Evolutionary conservation across 35 echinoderm and acorn worm species (phyloP).

Genomic region (Diadema setosum): DNA sequence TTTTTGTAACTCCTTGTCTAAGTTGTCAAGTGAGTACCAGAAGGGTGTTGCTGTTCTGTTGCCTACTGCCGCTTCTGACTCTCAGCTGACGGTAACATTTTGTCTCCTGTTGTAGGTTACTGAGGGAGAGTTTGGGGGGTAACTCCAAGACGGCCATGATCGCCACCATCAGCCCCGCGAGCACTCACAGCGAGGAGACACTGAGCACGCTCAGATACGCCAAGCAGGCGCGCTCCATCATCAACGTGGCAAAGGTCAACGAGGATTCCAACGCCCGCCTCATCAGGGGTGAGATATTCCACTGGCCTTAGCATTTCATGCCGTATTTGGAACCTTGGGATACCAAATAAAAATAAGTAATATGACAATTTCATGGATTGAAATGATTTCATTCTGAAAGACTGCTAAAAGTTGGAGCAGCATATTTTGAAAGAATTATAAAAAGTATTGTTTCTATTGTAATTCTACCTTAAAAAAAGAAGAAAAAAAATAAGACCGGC

Average conservation of each 20-base stretch:
- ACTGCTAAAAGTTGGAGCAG: too few species aligned
- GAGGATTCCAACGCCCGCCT: constrained; percentile 91
- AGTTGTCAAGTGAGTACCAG: neutral
- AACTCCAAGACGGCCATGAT: constrained; percentile 99
- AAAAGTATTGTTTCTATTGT: too few species aligned
- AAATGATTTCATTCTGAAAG: too few species aligned
- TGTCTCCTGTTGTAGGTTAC: constrained; percentile 35
- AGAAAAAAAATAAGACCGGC: too few species aligned
- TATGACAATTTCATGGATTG: too few species aligned
- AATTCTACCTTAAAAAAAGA: too few species aligned
- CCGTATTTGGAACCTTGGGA: too few species aligned
- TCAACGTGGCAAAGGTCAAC: constrained; percentile 92
- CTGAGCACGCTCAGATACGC: constrained; percentile 95
- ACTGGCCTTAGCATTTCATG: too few species aligned
- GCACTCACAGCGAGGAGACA: constrained; percentile 79
- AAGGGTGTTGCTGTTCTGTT: too few species aligned
- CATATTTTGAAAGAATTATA: too few species aligned
- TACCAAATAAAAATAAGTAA: too few species aligned
- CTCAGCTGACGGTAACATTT: neutral
- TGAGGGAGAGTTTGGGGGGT: constrained; percentile 88
- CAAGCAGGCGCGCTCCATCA: constrained; percentile 92
- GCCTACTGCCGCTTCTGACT: too few species aligned
- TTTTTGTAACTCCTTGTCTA: neutral
- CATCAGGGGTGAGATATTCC: constrained; percentile 74
- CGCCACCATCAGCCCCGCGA: constrained; percentile 89